These are phyloP conservation scores for Channa striata DNA, from an alignment of 2,797 vertebrate species.

Conservation along the genomic window DNA sequence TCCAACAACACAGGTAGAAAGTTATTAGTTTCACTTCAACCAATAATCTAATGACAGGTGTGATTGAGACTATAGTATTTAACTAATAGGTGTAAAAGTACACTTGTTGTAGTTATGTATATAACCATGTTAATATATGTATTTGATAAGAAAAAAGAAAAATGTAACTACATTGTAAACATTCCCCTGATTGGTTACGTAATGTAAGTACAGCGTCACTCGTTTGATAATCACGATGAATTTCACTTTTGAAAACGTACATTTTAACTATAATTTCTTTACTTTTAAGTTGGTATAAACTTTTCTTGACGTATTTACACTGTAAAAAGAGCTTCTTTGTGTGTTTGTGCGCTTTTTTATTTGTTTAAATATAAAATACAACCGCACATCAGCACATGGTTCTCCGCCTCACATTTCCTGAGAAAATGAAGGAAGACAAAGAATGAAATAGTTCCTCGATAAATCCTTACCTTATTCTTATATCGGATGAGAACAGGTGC, in stretches of 20 bases:
- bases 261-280: too few species aligned
- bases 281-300: neutral
- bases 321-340: too few species aligned
- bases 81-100: too few species aligned
- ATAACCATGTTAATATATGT: too few species aligned
- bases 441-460: constrained; percentile 32
- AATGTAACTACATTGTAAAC: neutral
- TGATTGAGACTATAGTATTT: too few species aligned
- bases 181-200: neutral
- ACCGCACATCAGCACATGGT: neutral
- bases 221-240: neutral
- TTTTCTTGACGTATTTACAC: neutral
- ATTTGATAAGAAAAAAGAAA: neutral
- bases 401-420: constrained; percentile 4
- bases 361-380: neutral
- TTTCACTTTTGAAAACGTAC: too few species aligned
- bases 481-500: constrained; percentile 77
- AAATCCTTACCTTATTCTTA: constrained; percentile 71
- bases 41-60: neutral
- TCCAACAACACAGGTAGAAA: neutral
- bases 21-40: too few species aligned
- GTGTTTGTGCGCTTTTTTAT: neutral
- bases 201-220: constrained; percentile 10
- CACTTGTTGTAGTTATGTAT: too few species aligned
- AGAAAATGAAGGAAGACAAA: constrained; percentile 24